These are phyloP conservation scores for Zapus hudsonius DNA, from an alignment of 2,113 vertebrate species.

Conservation along the genomic window DNA sequence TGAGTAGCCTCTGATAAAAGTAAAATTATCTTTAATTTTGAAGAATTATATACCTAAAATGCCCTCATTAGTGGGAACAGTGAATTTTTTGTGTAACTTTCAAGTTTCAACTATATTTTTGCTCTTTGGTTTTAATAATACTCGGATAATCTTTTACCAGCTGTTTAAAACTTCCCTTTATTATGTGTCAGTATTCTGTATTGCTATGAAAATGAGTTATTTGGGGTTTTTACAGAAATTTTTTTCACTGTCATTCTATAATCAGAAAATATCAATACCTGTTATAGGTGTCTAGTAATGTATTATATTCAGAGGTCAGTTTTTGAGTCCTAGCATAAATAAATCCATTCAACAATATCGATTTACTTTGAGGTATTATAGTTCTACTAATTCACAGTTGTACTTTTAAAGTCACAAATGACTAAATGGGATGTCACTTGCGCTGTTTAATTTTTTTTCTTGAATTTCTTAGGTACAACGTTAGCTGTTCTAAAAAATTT, in stretches of 20 bases:
- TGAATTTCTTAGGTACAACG: constrained; percentile 90
- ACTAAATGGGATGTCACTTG: background rate
- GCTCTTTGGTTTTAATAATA: constrained; percentile 40
- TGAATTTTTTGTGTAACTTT: constrained; percentile 41
- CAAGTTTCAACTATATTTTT: constrained; percentile 16
- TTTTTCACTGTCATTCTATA: background rate
- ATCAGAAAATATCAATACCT: constrained; percentile 22
- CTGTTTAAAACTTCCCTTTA: background rate
- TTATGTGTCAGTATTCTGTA: background rate
- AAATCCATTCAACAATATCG: background rate
- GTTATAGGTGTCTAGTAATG: background rate
- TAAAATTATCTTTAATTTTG: constrained; percentile 42
- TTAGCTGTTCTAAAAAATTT: constrained; percentile 93
- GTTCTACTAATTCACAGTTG: constrained; percentile 11
- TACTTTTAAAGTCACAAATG: constrained; percentile 46
- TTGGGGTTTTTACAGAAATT: constrained; percentile 25
- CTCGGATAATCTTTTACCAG: constrained; percentile 47
- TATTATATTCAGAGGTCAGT: background rate
- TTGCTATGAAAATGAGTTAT: constrained; percentile 14
- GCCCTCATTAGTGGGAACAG: background rate
- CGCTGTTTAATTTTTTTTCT: constrained; percentile 76
- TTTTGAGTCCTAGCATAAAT: constrained; percentile 19
- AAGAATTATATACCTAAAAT: background rate
- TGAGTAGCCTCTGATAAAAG: background rate
- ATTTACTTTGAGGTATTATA: constrained; percentile 25